Evolutionary conservation across 2,797 vertebrate genomes (phyloP).

Genomic region (Squalus acanthias): DNA sequence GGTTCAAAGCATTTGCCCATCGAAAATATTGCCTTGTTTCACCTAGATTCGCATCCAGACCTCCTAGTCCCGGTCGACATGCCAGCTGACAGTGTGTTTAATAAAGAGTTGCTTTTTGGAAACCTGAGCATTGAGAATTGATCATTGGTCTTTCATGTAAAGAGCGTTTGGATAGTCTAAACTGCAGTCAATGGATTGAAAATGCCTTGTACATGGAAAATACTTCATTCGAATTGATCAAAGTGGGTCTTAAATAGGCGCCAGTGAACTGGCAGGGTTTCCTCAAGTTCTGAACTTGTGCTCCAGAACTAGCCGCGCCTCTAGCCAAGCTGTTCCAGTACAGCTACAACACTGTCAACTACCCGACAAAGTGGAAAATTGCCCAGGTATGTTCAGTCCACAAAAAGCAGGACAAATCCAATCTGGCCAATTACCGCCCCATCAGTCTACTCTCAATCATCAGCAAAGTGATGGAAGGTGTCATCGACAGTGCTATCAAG

Average conservation of each 20-base stretch:
- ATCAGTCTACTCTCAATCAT: too few species aligned
- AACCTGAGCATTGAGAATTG: too few species aligned
- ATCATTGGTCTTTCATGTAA: neutral
- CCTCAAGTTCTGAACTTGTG: too few species aligned
- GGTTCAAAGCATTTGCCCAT: constrained; percentile 82
- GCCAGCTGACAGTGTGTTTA: constrained; percentile 83
- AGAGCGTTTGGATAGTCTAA: neutral
- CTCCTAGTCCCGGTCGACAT: constrained; percentile 93
- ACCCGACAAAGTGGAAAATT: too few species aligned
- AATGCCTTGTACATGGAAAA: neutral
- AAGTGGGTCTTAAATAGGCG: neutral
- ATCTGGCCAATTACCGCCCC: too few species aligned
- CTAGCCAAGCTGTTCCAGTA: too few species aligned
- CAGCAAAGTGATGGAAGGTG: too few species aligned
- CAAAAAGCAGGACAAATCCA: too few species aligned
- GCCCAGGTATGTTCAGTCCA: too few species aligned
- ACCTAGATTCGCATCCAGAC: constrained; percentile 93
- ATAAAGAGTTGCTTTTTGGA: constrained; percentile 83
- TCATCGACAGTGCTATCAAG: too few species aligned
- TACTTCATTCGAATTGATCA: neutral
- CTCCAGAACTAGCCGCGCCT: too few species aligned
- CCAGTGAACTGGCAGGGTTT: neutral
- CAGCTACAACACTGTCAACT: too few species aligned
- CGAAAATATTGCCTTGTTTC: constrained; percentile 75
- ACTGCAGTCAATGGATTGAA: neutral